Conservation (phyloP, 2,113 vertebrate genomes). For the Pavo muticus region DNA sequence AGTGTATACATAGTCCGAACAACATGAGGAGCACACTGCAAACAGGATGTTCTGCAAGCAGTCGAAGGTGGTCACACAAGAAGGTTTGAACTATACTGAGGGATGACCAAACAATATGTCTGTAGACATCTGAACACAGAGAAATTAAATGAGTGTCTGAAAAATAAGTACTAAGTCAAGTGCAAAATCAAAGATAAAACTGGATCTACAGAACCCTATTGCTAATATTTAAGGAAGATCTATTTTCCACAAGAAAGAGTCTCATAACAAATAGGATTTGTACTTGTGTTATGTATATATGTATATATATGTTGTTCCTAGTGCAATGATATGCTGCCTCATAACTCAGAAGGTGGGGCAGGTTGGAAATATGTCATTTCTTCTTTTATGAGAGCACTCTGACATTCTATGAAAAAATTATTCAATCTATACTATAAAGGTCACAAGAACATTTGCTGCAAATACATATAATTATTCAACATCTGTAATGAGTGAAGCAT, state of each 20-base stretch:
- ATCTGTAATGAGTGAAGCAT: neutral
- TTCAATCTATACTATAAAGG: neutral
- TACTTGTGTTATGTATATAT: neutral
- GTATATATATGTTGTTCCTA: neutral
- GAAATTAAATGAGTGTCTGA: neutral
- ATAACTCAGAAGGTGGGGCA: neutral
- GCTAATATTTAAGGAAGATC: neutral
- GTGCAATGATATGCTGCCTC: neutral
- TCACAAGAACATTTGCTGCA: neutral
- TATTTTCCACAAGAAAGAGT: neutral
- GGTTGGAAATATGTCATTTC: neutral
- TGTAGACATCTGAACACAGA: neutral
- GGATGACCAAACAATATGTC: neutral
- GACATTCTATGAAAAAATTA: neutral
- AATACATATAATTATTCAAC: neutral
- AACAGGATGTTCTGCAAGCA: neutral
- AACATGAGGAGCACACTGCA: neutral
- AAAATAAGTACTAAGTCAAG: neutral
- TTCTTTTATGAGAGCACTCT: neutral
- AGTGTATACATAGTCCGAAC: rapidly evolving
- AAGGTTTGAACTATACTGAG: neutral
- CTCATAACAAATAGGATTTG: neutral
- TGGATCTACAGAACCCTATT: neutral
- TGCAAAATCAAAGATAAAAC: neutral
- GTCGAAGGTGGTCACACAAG: neutral